Evolutionary conservation across 1,140 invertebrate genomes (phyloP).

Genomic region (Oncopodura yosiiana): DNA sequence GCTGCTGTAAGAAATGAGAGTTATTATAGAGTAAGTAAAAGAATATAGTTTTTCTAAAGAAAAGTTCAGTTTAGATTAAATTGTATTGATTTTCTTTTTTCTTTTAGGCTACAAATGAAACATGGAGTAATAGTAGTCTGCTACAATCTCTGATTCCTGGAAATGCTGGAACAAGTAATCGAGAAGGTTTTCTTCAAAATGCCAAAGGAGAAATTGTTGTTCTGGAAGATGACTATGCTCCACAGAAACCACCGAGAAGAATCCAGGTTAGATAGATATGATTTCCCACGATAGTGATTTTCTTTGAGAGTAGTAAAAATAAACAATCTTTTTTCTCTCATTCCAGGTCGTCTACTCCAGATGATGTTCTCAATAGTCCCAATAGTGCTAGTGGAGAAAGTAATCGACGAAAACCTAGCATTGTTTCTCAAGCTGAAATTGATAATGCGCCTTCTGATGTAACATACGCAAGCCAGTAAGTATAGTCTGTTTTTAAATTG

Average conservation of each 20-base stretch:
- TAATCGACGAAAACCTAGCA: slow-evolving; percentile 4
- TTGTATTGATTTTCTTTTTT: slow-evolving; percentile 6
- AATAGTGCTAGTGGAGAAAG: too few species aligned
- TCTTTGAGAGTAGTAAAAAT: too few species aligned
- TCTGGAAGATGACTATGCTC: slow-evolving; percentile 56
- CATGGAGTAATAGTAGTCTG: slow-evolving; percentile 46
- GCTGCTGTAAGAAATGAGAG: slow-evolving; percentile 63
- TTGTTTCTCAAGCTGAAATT: slow-evolving; percentile 6
- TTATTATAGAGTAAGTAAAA: slow-evolving; percentile 57
- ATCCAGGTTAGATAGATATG: slow-evolving; percentile 24
- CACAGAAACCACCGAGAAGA: slow-evolving; percentile 32
- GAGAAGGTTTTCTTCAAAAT: slow-evolving; percentile 37
- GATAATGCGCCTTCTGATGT: slow-evolving; percentile 43
- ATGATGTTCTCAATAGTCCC: slow-evolving; percentile 22
- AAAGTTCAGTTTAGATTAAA: neutral
- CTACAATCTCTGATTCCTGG: slow-evolving; percentile 38
- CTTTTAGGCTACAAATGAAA: slow-evolving; percentile 48
- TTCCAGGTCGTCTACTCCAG: slow-evolving; percentile 33
- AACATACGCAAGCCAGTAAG: slow-evolving; percentile 61
- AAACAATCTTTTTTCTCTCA: too few species aligned
- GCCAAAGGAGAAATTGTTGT: slow-evolving; percentile 50
- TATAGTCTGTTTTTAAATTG: slow-evolving; percentile 19
- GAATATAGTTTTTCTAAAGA: too few species aligned
- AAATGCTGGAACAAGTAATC: slow-evolving; percentile 30
- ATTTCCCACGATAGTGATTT: neutral